Conservation (phyloP, 2,113 vertebrate species). For the Megaptera novaeangliae region DNA sequence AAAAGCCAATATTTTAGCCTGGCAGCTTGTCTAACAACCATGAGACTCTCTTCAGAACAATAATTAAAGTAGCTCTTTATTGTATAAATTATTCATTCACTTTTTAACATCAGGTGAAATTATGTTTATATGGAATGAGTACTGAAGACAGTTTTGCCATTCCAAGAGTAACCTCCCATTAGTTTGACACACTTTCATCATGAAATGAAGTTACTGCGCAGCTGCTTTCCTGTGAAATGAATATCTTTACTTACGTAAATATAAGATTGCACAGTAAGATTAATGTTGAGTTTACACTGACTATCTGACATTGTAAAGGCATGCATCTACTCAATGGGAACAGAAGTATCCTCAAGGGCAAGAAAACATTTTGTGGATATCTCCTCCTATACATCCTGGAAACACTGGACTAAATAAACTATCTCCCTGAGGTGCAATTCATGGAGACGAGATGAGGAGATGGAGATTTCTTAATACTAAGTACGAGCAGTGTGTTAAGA, state of each 20-base stretch:
- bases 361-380: background rate
- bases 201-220: background rate
- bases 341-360: background rate
- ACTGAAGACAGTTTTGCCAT: background rate
- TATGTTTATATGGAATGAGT: conserved; percentile 15
- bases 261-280: background rate
- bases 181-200: background rate
- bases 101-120: conserved; percentile 50
- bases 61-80: conserved; percentile 56
- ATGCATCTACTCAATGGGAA: background rate
- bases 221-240: background rate
- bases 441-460: background rate
- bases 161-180: conserved; percentile 20
- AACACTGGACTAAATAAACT: background rate
- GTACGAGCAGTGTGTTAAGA: background rate
- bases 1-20: conserved; percentile 67
- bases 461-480: background rate
- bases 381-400: background rate
- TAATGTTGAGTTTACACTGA: background rate
- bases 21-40: conserved; percentile 61
- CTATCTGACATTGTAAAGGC: background rate
- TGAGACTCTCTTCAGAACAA: conserved; percentile 46
- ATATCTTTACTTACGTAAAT: background rate
- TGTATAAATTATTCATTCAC: conserved; percentile 40
- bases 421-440: background rate